These are phyloP conservation scores for Crotalus adamanteus DNA, from an alignment of 2,797 vertebrate species.

Conservation along the genomic window DNA sequence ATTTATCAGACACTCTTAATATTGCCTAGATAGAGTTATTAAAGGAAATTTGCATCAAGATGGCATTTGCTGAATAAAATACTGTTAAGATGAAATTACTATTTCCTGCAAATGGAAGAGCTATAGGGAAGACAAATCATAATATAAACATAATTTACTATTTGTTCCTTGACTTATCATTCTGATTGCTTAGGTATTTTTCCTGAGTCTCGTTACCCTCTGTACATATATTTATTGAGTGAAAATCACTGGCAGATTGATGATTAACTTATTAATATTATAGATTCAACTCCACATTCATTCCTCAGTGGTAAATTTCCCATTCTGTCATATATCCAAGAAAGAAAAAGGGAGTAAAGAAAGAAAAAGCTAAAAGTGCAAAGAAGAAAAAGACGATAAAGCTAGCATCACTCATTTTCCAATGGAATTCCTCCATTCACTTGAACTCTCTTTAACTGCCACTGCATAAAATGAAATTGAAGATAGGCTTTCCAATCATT, in stretches of 20 bases:
- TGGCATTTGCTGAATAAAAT: neutral
- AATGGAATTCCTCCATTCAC: neutral
- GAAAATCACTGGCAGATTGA: conserved; percentile 2
- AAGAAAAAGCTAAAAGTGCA: neutral
- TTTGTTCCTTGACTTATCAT: neutral
- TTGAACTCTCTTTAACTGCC: neutral
- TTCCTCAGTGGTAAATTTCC: neutral
- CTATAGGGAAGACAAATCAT: neutral
- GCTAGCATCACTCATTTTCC: neutral
- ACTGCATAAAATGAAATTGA: neutral
- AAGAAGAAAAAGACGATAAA: neutral
- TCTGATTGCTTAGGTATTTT: conserved; percentile 6
- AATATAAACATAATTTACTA: conserved; percentile 6
- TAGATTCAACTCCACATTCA: neutral
- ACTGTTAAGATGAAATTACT: neutral
- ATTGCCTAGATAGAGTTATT: neutral
- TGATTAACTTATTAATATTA: conserved; percentile 27
- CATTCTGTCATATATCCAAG: neutral
- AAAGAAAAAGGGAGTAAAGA: neutral
- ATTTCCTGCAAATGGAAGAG: neutral
- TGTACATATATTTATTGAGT: neutral
- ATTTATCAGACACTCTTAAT: neutral
- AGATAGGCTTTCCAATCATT: neutral
- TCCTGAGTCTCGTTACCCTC: neutral
- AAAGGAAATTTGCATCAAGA: neutral